Evolutionary conservation across 2,888 invertebrate genomes (phyloP), one percentile per base, ranked within the genome.

Genomic region (Dynastes tityus): DNA sequence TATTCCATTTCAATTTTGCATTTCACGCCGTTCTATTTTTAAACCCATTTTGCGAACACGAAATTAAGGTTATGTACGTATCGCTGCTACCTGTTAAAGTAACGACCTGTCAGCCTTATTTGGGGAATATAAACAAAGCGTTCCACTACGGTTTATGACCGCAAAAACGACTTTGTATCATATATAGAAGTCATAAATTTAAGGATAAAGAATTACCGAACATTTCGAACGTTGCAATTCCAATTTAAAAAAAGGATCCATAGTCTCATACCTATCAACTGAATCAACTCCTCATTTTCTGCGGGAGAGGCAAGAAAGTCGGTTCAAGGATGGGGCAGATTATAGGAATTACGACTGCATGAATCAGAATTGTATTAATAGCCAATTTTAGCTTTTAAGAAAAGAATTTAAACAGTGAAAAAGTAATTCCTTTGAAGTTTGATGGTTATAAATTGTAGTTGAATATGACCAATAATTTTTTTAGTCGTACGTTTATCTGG

Each of bases 51-150:
- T 5, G 16, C 45, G 45, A 77, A 49, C 37, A 67, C 6, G 16
- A 61, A 71, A 76, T 65, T 80, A 75, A 81, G 81, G 81, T 81
- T 82, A 80, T 79, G 78, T 79, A 45, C 8, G 45, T 45, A 45
- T 45, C 8, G 40, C 65, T 63, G 71, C 77, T 80, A 82, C 81
- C 73, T 74, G 73, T 74, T 74, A 32, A 53, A 13, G 32, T 6
- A 78, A 80, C 79, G 79, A 37, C 45, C 45, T 80, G 76, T 78
- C 71, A 76, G 74, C 80, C 78, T 67, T 80, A 73, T 80, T 79
- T 78, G 76, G 63, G 13, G 55, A 58, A 71, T 67, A 64, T 78
- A 78, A 78, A 78, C 78, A 78, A 64, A 73, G 27, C 61, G 29
- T 63, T 63, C 27, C 27, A 11, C 4, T 22, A n/a, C 55, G 55